phyloP scores from a whole-genome alignment of 2,797 vertebrate genomes.

The Rhabdomys pumilio region DNA sequence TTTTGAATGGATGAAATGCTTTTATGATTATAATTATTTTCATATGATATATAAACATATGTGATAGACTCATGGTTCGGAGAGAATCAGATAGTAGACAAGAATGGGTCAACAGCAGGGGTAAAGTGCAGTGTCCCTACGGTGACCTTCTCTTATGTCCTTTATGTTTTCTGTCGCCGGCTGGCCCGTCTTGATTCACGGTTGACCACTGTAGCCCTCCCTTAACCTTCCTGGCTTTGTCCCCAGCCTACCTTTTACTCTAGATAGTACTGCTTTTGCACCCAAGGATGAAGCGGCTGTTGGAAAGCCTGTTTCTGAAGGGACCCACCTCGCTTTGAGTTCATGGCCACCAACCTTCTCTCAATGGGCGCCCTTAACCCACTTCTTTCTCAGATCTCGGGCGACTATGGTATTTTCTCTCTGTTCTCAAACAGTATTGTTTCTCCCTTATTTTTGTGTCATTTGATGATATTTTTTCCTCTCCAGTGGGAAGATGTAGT shows the following conservation, averaged over 20 bases:
- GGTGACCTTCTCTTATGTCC: not conserved
- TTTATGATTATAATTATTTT: not conserved
- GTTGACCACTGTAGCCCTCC: not conserved
- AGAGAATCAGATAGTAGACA: not conserved
- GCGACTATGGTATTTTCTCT: not conserved
- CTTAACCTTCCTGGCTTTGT: not conserved
- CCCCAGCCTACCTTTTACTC: not conserved
- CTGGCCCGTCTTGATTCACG: not conserved
- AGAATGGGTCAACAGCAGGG: slow-evolving; percentile 10
- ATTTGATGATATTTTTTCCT: not conserved
- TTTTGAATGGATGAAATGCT: slow-evolving; percentile 48
- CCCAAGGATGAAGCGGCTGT: not conserved
- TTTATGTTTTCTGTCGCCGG: not conserved
- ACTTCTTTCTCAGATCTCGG: not conserved
- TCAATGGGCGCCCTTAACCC: not conserved
- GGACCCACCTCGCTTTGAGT: not conserved
- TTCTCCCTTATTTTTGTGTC: not conserved
- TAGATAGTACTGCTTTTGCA: not conserved
- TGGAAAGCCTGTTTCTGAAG: not conserved
- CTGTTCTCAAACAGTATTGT: not conserved
- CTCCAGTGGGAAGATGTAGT: not conserved
- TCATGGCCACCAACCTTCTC: not conserved
- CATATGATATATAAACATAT: not conserved
- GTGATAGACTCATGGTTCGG: slow-evolving; percentile 33
- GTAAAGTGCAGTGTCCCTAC: not conserved